These are phyloP conservation scores for Cebidichthys violaceus DNA, from an alignment of 2,113 vertebrate genomes.

Conservation along the genomic window DNA sequence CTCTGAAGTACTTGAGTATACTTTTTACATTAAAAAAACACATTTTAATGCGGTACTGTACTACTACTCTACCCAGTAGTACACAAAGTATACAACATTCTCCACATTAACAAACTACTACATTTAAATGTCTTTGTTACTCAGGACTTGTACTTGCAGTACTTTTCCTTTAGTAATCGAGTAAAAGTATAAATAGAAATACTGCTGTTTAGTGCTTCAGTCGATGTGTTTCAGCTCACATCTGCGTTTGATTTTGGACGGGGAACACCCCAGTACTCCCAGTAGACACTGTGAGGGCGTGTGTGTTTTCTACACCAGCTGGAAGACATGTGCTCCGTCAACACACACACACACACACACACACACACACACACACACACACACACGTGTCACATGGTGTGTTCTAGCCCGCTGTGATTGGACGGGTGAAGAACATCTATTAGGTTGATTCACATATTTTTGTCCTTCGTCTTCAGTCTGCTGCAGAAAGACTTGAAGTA, in stretches of 20 bases:
- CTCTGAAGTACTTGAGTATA: too few species aligned
- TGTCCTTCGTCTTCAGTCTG: not conserved
- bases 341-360: not conserved
- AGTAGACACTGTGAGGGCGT: not conserved
- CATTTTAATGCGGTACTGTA: too few species aligned
- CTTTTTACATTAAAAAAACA: not conserved
- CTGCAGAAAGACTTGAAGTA: too few species aligned
- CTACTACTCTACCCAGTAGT: not conserved
- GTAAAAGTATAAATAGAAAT: not conserved
- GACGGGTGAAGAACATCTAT: not conserved
- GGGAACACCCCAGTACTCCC: constrained; percentile 59
- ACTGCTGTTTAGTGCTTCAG: not conserved
- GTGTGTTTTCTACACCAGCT: constrained; percentile 16
- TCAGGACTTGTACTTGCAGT: too few species aligned
- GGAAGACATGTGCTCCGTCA: constrained; percentile 36
- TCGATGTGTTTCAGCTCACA: constrained; percentile 21
- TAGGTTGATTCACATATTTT: not conserved
- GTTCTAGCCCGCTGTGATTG: constrained; percentile 9
- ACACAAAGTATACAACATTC: not conserved
- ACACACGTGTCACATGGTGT: not conserved
- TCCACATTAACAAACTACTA: not conserved
- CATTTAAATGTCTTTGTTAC: not conserved
- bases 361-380: too few species aligned
- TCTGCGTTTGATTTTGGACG: constrained; percentile 47
- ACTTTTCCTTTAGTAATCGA: not conserved